Evolutionary conservation across 1,140 invertebrate genomes (phyloP).

Genomic region (Melipona quadrifasciata): DNA sequence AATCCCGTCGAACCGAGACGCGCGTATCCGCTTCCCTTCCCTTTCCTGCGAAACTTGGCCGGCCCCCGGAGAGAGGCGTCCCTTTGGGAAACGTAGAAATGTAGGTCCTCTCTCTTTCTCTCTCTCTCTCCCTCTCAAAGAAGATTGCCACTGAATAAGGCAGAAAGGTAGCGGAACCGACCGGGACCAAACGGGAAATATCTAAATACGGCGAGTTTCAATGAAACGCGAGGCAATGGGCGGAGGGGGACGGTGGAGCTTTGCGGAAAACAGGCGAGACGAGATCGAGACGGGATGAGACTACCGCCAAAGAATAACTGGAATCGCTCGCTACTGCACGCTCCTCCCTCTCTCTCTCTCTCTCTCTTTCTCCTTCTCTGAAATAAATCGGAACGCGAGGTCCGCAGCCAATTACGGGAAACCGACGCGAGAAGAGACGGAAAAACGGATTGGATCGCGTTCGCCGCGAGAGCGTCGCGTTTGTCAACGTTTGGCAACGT

Average conservation of each 20-base stretch:
- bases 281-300: background rate
- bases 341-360: too few species aligned
- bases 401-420: constrained; percentile 48
- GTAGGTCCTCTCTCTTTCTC: background rate
- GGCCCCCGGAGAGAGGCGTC: too few species aligned
- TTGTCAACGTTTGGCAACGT: constrained; percentile 55
- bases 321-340: background rate
- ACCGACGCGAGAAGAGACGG: constrained; percentile 40
- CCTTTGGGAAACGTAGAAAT: constrained; percentile 33
- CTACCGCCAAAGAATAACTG: constrained; percentile 17
- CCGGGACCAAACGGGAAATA: constrained; percentile 13
- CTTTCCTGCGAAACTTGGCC: constrained; percentile 4
- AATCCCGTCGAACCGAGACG: constrained; percentile 58
- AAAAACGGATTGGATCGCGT: constrained; percentile 44
- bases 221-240: background rate
- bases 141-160: constrained; percentile 33
- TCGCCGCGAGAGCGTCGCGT: constrained; percentile 24
- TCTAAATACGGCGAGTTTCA: constrained; percentile 41
- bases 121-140: background rate
- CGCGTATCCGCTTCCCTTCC: background rate
- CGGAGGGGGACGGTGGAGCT: background rate
- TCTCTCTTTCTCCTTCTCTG: background rate
- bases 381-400: constrained; percentile 29
- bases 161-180: background rate
- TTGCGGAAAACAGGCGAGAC: background rate